phyloP scores from a whole-genome alignment of 2,113 vertebrate species.

The Todiramphus chloris region DNA sequence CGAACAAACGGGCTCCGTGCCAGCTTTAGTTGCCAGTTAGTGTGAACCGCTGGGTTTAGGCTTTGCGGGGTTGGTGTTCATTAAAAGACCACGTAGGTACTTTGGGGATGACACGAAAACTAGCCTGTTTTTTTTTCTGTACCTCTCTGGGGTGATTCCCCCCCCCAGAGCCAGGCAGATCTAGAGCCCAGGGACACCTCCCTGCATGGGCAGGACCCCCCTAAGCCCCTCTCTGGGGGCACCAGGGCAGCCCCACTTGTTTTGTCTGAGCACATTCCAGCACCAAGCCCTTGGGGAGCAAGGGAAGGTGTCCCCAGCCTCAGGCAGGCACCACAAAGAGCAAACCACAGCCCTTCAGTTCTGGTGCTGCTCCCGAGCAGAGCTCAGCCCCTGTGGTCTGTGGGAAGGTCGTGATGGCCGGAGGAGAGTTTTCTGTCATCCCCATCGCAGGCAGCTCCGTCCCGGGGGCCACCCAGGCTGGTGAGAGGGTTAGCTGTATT shows the following conservation, averaged over 20 bases:
- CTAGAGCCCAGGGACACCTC: background rate
- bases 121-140: background rate
- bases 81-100: background rate
- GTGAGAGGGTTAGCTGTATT: background rate
- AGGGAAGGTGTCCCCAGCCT: rapidly evolving
- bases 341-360: background rate
- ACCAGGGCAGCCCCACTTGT: background rate
- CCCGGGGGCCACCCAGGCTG: background rate
- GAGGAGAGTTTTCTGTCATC: conserved; percentile 27
- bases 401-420: background rate
- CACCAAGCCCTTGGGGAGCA: background rate
- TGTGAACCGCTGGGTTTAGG: background rate
- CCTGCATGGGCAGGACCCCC: background rate
- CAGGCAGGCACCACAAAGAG: background rate
- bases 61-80: background rate
- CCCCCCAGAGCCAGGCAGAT: background rate
- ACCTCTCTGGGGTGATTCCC: background rate
- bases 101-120: conserved; percentile 61
- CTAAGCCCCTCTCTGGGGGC: background rate
- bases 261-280: background rate
- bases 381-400: background rate
- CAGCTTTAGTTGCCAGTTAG: conserved; percentile 16
- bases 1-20: background rate
- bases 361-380: background rate
- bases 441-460: background rate